Evolutionary conservation across 2,113 vertebrate species (phyloP), one percentile per base, ranked within the genome.

Genomic region (Sialia sialis): DNA sequence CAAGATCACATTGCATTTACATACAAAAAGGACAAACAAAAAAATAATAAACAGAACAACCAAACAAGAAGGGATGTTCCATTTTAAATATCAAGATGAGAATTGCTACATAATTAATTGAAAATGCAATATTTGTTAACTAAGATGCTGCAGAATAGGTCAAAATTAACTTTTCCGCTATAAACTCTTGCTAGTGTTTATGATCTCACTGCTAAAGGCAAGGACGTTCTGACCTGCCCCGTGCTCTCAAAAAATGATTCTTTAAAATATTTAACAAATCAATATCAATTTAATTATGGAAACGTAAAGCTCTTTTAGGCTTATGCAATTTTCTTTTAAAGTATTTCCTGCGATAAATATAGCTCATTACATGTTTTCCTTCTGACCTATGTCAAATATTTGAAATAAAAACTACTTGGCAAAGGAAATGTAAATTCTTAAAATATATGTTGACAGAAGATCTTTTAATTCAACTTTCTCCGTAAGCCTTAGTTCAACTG

Each of bases 201-300:
- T 41, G 18, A 34, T 32, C 36, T 92, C 54, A 49, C 25, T 75
- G 26, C 32, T 62, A 69, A 56, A 80, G 90, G 67, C 19, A 66
- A 44, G 32, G 43, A 64, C 32, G 49, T 34, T 68, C 16, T 87
- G 64, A 63, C 29, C 27, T 86, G 51, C 49, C 32, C 48, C 52
- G 48, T 8, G 19, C 52, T 70, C 23, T 73, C 66, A 70, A 77
- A 91, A 91, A 93, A 85, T 58, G 10, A 41, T 72, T 90, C 90
- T 84, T 78, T 93, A 90, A 88, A 60, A 59, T 68, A 84, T 34
- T 80, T 44, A 95, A 85, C 26, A 96, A 93, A 93, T 78, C 49
- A 95, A 64, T 69, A 84, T 25, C 6, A 88, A 77, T 86, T 96
- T 95, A 84, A 56, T 84, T 84, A 84, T 36, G 38, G 48, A 92